A percentile compares a stretch with the other conserved stretches of the same genome.
These are phyloP conservation scores for Meteorus colon DNA, from an alignment of 2,888 invertebrate genomes.

Conservation along the genomic window DNA sequence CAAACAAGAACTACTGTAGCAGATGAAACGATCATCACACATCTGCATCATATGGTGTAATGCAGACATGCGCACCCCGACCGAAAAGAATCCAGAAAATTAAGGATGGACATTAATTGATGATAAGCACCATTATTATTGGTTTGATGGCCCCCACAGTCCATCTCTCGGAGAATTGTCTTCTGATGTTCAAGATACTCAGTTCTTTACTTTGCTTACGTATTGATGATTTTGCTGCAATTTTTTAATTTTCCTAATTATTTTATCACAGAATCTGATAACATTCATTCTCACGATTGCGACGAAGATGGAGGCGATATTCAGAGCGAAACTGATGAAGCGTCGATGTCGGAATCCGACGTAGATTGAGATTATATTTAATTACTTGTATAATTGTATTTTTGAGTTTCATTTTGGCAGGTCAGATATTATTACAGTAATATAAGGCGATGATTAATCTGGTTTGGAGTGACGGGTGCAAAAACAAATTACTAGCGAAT, in stretches of 20 bases:
- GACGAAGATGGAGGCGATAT: neutral
- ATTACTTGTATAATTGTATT: neutral
- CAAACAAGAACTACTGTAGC: conserved; percentile 48
- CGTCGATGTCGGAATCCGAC: neutral
- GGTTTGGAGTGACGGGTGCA: too few species aligned
- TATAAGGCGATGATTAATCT: too few species aligned
- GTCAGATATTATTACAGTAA: too few species aligned
- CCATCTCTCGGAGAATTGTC: conserved; percentile 38
- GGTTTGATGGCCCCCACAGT: conserved; percentile 45
- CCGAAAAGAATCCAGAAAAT: conserved; percentile 42
- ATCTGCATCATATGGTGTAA: conserved; percentile 41
- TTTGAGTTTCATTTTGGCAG: too few species aligned
- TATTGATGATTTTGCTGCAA: neutral
- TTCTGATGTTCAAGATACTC: conserved; percentile 39
- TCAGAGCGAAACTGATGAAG: neutral
- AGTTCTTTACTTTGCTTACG: neutral
- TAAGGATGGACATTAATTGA: conserved; percentile 48
- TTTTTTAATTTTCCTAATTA: neutral
- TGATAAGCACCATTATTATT: conserved; percentile 44
- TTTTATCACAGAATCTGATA: neutral
- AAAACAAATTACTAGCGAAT: too few species aligned
- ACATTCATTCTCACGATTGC: neutral
- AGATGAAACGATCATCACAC: conserved; percentile 40
- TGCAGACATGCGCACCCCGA: conserved; percentile 39
- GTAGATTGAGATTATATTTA: neutral